A percentile compares a stretch with the other conserved stretches of the same genome.
phyloP scores from a whole-genome alignment of 2,888 invertebrate species.

The Callimorpha dominula region DNA sequence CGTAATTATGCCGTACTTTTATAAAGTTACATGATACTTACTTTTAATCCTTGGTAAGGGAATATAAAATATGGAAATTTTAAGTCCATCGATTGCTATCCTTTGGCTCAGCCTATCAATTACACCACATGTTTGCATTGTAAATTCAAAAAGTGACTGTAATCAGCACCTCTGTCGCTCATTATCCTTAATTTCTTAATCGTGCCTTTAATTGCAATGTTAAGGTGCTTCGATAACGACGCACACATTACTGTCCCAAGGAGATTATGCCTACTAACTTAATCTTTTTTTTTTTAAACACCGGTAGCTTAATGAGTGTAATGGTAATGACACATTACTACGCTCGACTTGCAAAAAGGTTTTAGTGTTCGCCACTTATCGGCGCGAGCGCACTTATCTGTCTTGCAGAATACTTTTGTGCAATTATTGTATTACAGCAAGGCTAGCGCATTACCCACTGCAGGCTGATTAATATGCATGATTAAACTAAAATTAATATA shows the following conservation, averaged over 20 bases:
- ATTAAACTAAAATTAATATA: not conserved
- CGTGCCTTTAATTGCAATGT: conserved; percentile 82
- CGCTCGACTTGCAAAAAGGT: conserved; percentile 32
- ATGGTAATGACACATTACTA: conserved; percentile 54
- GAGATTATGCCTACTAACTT: conserved; percentile 57
- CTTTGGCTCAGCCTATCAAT: conserved; percentile 53
- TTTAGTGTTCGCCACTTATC: conserved; percentile 45
- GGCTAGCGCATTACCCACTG: conserved; percentile 5
- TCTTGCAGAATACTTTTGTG: conserved; percentile 30
- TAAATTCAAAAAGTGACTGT: conserved; percentile 62
- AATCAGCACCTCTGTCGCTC: conserved; percentile 73
- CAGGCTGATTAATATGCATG: conserved; percentile 8
- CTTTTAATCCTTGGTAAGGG: too few species aligned
- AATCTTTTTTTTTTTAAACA: conserved; percentile 64
- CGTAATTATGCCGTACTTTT: not conserved
- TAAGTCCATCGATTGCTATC: not conserved
- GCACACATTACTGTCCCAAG: conserved; percentile 70
- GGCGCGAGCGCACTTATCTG: conserved; percentile 37
- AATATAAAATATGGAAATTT: conserved; percentile 13
- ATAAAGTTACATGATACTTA: too few species aligned
- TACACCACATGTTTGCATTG: conserved; percentile 58
- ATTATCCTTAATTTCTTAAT: conserved; percentile 83
- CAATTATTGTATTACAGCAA: conserved; percentile 31
- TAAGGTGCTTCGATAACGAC: conserved; percentile 70
- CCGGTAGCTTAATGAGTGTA: conserved; percentile 57